A percentile compares a stretch with the other conserved stretches of the same genome.
Evolutionary conservation across 2,888 invertebrate genomes (phyloP).

Genomic region (Xestobium rufovillosum): DNA sequence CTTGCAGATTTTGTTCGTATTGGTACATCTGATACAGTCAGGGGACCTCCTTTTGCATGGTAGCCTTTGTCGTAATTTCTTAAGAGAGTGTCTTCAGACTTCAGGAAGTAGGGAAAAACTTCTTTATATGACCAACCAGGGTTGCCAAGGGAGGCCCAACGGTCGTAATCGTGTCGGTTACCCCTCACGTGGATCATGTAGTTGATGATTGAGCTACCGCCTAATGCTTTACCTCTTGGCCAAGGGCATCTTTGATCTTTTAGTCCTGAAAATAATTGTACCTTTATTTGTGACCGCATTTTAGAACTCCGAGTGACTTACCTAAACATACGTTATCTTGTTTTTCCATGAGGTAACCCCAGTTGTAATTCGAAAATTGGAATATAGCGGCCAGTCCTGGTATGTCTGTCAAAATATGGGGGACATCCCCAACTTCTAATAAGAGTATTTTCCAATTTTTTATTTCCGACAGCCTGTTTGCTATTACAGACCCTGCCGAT

Average conservation of each 20-base stretch:
- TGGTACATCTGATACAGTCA: slow-evolving; percentile 40
- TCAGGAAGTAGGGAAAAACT: slow-evolving; percentile 43
- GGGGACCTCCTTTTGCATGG: slow-evolving; percentile 37
- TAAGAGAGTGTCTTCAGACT: slow-evolving; percentile 38
- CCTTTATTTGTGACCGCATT: too few relatives aligned
- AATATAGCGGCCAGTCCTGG: slow-evolving; percentile 44
- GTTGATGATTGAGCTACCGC: slow-evolving; percentile 44
- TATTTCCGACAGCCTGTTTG: slow-evolving; percentile 9
- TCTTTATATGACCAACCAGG: slow-evolving; percentile 48
- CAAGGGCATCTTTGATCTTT: slow-evolving; percentile 40
- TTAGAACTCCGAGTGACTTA: too few relatives aligned
- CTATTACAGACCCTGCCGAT: slow-evolving; percentile 9
- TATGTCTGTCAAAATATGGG: slow-evolving; percentile 43
- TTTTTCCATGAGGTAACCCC: slow-evolving; percentile 48
- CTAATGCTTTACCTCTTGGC: slow-evolving; percentile 52
- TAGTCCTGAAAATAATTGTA: slow-evolving; percentile 36
- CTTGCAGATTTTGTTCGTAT: slow-evolving; percentile 44
- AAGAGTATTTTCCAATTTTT: slow-evolving; percentile 8
- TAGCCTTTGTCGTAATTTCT: slow-evolving; percentile 35
- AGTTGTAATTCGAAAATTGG: slow-evolving; percentile 47
- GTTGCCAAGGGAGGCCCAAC: slow-evolving; percentile 52
- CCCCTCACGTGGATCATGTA: slow-evolving; percentile 54
- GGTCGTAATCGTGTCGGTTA: slow-evolving; percentile 62
- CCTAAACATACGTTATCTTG: slow-evolving; percentile 45
- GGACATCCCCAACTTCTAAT: slow-evolving; percentile 36